Percentiles rank a stretch among this genome's conserved stretches.
Conservation (phyloP, 2,797 vertebrate genomes). For the Argyrosomus regius region DNA sequence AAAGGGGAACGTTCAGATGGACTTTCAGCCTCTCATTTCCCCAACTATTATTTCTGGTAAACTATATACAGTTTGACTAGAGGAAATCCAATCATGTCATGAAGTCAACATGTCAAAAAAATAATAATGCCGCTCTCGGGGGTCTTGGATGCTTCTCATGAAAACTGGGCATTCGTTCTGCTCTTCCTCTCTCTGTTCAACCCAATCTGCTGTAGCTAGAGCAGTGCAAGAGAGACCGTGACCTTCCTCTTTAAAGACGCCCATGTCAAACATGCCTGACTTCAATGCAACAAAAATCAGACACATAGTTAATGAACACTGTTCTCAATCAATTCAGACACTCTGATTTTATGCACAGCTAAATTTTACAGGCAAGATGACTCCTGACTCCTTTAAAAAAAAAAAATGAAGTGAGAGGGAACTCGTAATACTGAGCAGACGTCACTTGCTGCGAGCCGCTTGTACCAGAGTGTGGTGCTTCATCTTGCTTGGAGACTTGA, state of each 20-base stretch:
- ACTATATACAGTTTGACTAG: conserved; percentile 64
- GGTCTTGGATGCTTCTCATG: conserved; percentile 29
- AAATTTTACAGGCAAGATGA: conserved; percentile 24
- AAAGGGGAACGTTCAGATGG: conserved; percentile 49
- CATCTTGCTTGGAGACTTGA: conserved; percentile 38
- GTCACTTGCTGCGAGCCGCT: conserved; percentile 24
- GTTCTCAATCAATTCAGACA: conserved; percentile 32
- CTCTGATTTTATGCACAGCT: conserved; percentile 39
- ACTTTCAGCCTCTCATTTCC: conserved; percentile 49
- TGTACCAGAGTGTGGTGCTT: conserved; percentile 30
- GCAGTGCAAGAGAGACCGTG: conserved; percentile 32
- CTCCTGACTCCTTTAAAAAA: conserved; percentile 13
- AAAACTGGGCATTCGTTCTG: conserved; percentile 35
- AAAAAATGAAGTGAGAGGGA: neutral
- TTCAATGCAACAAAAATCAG: conserved; percentile 36
- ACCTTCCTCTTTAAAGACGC: conserved; percentile 17
- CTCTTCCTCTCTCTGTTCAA: conserved; percentile 45
- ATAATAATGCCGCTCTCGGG: conserved; percentile 44
- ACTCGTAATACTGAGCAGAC: conserved; percentile 33
- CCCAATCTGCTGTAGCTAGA: conserved; percentile 48
- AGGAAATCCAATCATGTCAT: conserved; percentile 22
- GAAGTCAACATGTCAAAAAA: conserved; percentile 45
- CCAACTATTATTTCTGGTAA: conserved; percentile 41
- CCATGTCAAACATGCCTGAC: conserved; percentile 14
- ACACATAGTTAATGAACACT: conserved; percentile 23